Evolutionary conservation across 2,113 vertebrate genomes (phyloP), one percentile per base, ranked within the genome.

Genomic region (Prionailurus viverrinus): DNA sequence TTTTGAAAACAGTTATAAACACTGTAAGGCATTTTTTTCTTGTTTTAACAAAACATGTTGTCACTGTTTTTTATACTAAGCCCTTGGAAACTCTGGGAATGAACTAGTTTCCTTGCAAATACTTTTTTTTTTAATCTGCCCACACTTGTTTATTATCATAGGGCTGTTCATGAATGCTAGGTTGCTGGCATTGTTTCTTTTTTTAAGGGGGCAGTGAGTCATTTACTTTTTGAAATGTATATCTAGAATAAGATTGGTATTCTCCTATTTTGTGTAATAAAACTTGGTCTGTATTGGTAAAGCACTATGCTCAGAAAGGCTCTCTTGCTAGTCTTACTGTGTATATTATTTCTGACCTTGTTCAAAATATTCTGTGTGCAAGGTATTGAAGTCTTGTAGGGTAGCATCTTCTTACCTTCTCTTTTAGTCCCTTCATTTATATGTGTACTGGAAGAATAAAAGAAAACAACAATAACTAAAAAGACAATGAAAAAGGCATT

Each of bases 1-100:
- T 96, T 97, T 94, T 65, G 76, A 93, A 96, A 93, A 92, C 63
- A 95, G 58, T 96, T 89, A 78, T n/a, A 82, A 93, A 89, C 82
- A 95, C 29, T 11, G 29, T 78, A 78, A 82, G 39, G 8, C n/a
- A 73, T 21, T 87, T 69, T 96, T 76, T 95, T 82, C 68, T 97
- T 95, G 58, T 94, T 92, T 97, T 91, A 85, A 86, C 39, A 94
- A 97, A 97, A 89, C 65, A 93, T 86, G 78, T 53, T 71, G 95
- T 95, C 90, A 83, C 45, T 68, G 36, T 61, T 97, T 96, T 94
- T 87, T 78, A 91, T 81, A 41, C 31, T 61, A 58, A 96, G 29
- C 31, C 63, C 63, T 89, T 96, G 87, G 53, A 97, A 93, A 93
- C 36, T 91, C 86, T 85, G 94, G 36, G 65, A 93, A 97, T 97